phyloP scores from a whole-genome alignment of 2,113 vertebrate genomes.

The Bettongia penicillata region DNA sequence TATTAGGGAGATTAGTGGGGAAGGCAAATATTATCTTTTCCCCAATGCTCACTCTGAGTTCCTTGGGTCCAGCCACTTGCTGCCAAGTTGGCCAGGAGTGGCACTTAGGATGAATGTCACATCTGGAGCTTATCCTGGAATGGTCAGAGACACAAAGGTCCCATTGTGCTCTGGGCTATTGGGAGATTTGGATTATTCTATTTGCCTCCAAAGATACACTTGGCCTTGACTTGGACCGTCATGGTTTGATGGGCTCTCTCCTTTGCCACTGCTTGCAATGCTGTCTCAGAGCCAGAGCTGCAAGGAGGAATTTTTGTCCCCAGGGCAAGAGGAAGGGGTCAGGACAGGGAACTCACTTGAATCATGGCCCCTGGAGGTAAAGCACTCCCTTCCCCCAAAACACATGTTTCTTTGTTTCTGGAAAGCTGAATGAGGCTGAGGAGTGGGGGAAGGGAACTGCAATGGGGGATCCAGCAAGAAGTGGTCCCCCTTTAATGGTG shows the following conservation, averaged over 20 bases:
- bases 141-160: not conserved
- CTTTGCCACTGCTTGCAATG: not conserved
- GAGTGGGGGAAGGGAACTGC: too few species aligned
- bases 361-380: not conserved
- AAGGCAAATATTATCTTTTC: not conserved
- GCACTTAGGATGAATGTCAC: not conserved
- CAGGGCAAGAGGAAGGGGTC: not conserved
- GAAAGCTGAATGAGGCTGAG: not conserved
- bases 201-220: not conserved
- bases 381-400: not conserved
- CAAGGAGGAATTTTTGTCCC: not conserved
- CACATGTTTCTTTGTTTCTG: not conserved
- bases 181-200: not conserved
- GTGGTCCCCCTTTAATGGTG: not conserved
- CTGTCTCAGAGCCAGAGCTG: not conserved
- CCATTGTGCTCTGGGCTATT: not conserved
- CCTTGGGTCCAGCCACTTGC: not conserved
- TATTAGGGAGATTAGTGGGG: not conserved
- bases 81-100: not conserved
- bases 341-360: not conserved
- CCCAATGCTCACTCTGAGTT: not conserved
- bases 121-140: not conserved
- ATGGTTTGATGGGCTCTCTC: not conserved
- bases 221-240: not conserved
- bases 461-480: not conserved